Evolutionary conservation across 2,888 invertebrate genomes (phyloP).

Genomic region (Campaea margaritaria): DNA sequence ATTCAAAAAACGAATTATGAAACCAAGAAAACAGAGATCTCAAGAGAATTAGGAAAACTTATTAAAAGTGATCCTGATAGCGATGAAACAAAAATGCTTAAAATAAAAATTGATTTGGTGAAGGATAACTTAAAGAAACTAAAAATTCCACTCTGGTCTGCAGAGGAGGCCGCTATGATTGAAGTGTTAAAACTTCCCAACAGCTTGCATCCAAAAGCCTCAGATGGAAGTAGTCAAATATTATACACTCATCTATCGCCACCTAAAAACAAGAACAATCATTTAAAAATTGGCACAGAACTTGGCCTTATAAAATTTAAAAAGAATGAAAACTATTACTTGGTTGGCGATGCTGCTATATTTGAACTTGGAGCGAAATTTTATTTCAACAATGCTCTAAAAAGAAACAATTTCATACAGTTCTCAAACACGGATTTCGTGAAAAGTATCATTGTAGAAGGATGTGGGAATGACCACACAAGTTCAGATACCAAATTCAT

Average conservation of each 20-base stretch:
- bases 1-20: slow-evolving; percentile 81
- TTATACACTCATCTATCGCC: slow-evolving; percentile 55
- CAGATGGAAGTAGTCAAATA: slow-evolving; percentile 68
- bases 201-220: slow-evolving; percentile 87
- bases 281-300: slow-evolving; percentile 83
- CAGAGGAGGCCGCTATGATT: slow-evolving; percentile 89
- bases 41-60: slow-evolving; percentile 76
- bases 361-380: slow-evolving; percentile 88
- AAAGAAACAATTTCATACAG: slow-evolving; percentile 83
- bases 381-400: slow-evolving; percentile 74
- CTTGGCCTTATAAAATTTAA: slow-evolving; percentile 84
- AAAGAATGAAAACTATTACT: slow-evolving; percentile 86
- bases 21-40: slow-evolving; percentile 77
- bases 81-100: slow-evolving; percentile 80
- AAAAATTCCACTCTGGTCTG: slow-evolving; percentile 87
- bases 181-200: slow-evolving; percentile 89
- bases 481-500: slow-evolving; percentile 85
- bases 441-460: slow-evolving; percentile 90
- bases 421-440: slow-evolving; percentile 92
- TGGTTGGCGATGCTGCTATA: slow-evolving; percentile 88
- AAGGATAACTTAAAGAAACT: slow-evolving; percentile 87
- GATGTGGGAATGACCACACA: slow-evolving; percentile 86
- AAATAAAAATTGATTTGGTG: slow-evolving; percentile 82
- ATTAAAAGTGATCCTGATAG: slow-evolving; percentile 64
- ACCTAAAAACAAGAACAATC: slow-evolving; percentile 72